Evolutionary conservation across 2,113 vertebrate genomes (phyloP).

Genomic region (Dromaius novaehollandiae): DNA sequence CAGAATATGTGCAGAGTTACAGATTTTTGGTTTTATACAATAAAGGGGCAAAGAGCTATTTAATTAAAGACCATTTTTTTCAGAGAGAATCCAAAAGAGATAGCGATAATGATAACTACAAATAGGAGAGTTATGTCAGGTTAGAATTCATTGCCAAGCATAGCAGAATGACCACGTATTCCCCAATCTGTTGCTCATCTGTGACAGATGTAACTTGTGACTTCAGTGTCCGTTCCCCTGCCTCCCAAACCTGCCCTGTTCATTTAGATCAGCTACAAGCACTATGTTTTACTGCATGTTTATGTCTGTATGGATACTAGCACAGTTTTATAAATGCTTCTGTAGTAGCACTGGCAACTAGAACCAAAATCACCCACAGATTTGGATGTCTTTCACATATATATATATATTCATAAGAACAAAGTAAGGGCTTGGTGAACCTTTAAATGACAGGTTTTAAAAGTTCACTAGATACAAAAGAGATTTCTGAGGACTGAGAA

Average conservation of each 20-base stretch:
- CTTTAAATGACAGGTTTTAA: neutral
- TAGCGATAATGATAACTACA: neutral
- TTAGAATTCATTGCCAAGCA: neutral
- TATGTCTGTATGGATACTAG: neutral
- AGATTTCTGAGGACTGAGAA: neutral
- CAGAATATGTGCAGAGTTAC: neutral
- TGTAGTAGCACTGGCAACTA: neutral
- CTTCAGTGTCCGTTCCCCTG: neutral
- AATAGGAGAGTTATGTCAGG: fast-evolving
- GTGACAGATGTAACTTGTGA: neutral
- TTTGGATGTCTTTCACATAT: neutral
- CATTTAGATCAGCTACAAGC: neutral
- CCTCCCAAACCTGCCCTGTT: neutral
- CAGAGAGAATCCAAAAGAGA: neutral
- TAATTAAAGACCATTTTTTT: neutral
- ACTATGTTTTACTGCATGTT: neutral
- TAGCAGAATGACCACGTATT: neutral
- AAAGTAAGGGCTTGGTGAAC: neutral
- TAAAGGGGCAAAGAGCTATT: neutral
- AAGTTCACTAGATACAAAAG: neutral
- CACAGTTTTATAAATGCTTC: neutral
- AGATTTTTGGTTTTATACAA: neutral
- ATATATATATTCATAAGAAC: neutral
- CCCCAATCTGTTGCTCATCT: neutral
- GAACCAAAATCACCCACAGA: neutral